Conservation (phyloP, 2,113 vertebrate species). For the Cynoglossus semilaevis region DNA sequence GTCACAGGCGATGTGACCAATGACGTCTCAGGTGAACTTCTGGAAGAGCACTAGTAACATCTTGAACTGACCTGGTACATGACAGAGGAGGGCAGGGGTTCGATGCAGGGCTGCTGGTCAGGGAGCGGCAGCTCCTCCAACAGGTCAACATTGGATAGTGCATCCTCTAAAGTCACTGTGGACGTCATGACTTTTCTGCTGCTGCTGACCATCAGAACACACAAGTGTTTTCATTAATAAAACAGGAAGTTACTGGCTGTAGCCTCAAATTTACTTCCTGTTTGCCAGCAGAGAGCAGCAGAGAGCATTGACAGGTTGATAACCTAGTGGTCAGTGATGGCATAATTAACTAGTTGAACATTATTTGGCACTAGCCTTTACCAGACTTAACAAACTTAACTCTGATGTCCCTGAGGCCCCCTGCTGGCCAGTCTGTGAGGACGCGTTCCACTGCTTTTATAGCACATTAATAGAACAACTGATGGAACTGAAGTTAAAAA, state of each 20-base stretch:
- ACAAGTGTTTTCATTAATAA: neutral
- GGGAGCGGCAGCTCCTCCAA: slow-evolving; percentile 95
- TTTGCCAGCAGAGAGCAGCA: slow-evolving; percentile 11
- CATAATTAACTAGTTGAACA: too few relatives aligned
- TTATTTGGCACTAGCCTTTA: too few relatives aligned
- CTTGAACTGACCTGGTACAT: slow-evolving; percentile 86
- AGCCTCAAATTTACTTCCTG: slow-evolving; percentile 42
- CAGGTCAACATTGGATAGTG: slow-evolving; percentile 97
- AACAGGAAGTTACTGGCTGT: slow-evolving; percentile 12
- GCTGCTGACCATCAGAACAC: neutral
- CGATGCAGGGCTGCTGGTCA: slow-evolving; percentile 96
- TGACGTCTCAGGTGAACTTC: too few relatives aligned
- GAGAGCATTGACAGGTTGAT: too few relatives aligned
- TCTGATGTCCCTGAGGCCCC: too few relatives aligned
- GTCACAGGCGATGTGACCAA: neutral
- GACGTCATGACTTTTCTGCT: slow-evolving; percentile 80
- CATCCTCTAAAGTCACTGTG: slow-evolving; percentile 94
- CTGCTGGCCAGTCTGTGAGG: too few relatives aligned
- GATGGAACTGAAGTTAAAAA: too few relatives aligned
- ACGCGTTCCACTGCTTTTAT: too few relatives aligned
- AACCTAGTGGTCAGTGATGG: neutral
- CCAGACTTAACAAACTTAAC: too few relatives aligned
- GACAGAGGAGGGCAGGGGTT: slow-evolving; percentile 92
- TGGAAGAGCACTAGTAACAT: too few relatives aligned
- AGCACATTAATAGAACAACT: too few relatives aligned